Evolutionary conservation across 2,888 invertebrate genomes (phyloP).

Genomic region (Eurytoma adleriae): DNA sequence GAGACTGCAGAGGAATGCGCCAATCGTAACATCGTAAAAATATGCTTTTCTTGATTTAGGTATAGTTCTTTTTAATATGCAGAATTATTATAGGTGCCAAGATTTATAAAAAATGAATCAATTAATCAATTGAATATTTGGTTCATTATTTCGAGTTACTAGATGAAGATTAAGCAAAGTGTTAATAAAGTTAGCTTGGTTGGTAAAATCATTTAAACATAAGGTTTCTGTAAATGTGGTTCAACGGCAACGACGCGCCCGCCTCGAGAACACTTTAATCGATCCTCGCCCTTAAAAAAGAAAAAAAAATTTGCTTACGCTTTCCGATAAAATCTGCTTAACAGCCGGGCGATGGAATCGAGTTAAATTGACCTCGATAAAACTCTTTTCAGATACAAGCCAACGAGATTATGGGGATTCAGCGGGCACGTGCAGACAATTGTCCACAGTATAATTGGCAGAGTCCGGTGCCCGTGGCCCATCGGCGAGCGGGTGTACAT

Average conservation of each 20-base stretch:
- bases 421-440: conserved; percentile 97
- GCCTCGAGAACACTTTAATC: not conserved
- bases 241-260: not conserved
- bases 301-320: not conserved
- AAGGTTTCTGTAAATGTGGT: not conserved
- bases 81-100: no score
- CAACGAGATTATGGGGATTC: conserved; percentile 95
- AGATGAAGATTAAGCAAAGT: no score
- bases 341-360: not conserved
- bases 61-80: no score
- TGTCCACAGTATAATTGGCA: conserved; percentile 91
- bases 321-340: not conserved
- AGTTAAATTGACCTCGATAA: not conserved
- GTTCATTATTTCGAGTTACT: no score
- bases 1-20: no score
- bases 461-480: conserved; percentile 92
- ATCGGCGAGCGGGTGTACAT: conserved; percentile 89
- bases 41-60: no score
- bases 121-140: no score
- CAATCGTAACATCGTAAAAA: no score
- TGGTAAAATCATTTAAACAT: not conserved
- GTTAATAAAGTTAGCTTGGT: no score
- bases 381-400: conserved; percentile 85
- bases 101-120: no score
- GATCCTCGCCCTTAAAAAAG: not conserved